Evolutionary conservation across 2,113 vertebrate genomes (phyloP).

Genomic region (Chiloscyllium plagiosum): DNA sequence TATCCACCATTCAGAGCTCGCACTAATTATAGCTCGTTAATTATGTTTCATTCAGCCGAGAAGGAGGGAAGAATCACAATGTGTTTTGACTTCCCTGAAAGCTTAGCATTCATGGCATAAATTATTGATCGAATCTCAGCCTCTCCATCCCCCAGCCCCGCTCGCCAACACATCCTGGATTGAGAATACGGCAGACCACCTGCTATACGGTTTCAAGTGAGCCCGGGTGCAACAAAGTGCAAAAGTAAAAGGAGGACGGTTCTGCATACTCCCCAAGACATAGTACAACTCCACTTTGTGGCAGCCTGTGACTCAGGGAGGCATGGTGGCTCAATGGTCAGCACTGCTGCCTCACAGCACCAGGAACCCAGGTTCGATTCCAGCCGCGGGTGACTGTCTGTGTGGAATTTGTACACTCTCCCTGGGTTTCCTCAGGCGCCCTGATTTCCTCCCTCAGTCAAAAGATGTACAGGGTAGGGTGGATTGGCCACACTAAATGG

Average conservation of each 20-base stretch:
- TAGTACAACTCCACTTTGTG: no score
- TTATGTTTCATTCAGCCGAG: slow-evolving; percentile 10
- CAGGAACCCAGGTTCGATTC: no score
- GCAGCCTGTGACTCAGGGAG: background rate
- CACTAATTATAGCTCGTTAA: slow-evolving; percentile 24
- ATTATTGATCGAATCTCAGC: slow-evolving; percentile 4
- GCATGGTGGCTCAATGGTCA: no score
- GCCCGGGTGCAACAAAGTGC: background rate
- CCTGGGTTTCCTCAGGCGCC: no score
- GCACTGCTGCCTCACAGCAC: no score
- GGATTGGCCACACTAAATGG: no score
- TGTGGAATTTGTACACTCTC: no score
- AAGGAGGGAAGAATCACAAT: slow-evolving; percentile 15
- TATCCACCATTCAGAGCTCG: background rate
- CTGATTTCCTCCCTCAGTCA: no score
- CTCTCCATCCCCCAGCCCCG: background rate
- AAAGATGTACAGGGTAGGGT: no score
- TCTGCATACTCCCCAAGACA: background rate
- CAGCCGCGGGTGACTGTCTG: no score
- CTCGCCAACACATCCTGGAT: background rate
- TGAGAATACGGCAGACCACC: background rate
- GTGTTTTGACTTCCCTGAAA: slow-evolving; percentile 23
- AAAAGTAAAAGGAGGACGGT: background rate
- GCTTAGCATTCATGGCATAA: background rate
- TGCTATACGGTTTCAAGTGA: background rate